A percentile compares a stretch with the other conserved stretches of the same genome.
phyloP scores from a whole-genome alignment of 2,113 vertebrate species.

The Murina feae region DNA sequence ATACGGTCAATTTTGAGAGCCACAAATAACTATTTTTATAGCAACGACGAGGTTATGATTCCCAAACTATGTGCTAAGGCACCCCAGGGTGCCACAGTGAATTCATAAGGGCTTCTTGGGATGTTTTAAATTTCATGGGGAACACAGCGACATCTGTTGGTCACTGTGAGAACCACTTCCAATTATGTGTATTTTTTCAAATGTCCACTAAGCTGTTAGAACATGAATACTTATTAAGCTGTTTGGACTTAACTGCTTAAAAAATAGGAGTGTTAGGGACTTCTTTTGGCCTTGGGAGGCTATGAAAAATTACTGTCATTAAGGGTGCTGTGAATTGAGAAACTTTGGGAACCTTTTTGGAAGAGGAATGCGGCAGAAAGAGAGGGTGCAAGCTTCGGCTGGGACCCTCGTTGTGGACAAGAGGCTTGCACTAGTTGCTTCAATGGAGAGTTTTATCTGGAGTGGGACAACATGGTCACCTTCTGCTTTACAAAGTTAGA shows the following conservation, averaged over 20 bases:
- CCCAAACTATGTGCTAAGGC: background rate
- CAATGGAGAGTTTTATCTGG: background rate
- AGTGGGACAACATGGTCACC: background rate
- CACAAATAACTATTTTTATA: background rate
- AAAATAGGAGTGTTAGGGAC: background rate
- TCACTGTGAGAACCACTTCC: background rate
- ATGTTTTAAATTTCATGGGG: background rate
- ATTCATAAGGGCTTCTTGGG: background rate
- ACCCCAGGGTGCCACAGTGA: background rate
- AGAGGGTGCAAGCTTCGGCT: background rate
- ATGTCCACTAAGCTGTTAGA: background rate
- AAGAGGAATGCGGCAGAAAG: background rate
- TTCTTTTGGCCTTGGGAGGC: background rate
- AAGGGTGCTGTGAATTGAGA: background rate
- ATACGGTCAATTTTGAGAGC: background rate
- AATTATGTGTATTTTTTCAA: background rate
- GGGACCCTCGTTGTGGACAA: background rate
- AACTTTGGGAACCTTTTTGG: background rate
- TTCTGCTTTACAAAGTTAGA: background rate
- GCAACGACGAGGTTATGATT: background rate
- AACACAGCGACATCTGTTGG: background rate
- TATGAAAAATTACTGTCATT: background rate
- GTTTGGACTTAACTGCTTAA: background rate
- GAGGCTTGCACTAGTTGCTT: background rate
- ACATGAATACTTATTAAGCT: background rate